A percentile compares a stretch with the other conserved stretches of the same genome.
phyloP scores from a whole-genome alignment of 2,797 vertebrate genomes.

The Bradypodion pumilum region DNA sequence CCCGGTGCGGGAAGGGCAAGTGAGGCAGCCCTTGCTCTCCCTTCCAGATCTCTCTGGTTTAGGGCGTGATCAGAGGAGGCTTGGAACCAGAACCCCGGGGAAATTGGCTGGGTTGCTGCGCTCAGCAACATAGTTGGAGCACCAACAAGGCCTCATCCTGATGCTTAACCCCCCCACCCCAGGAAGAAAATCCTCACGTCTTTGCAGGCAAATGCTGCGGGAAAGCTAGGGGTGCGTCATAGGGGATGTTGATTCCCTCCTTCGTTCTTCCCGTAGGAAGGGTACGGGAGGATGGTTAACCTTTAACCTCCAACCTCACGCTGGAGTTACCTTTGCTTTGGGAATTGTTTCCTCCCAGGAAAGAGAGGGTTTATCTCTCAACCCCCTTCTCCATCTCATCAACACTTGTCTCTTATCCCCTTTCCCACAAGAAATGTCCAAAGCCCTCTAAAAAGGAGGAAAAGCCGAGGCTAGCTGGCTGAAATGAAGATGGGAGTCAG shows the following conservation, averaged over 20 bases:
- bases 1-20: neutral
- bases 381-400: neutral
- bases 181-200: neutral
- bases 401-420: no score
- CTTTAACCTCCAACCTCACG: neutral
- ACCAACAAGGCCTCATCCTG: conserved; percentile 24
- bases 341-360: neutral
- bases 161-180: neutral
- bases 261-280: neutral
- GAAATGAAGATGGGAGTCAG: neutral
- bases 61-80: neutral
- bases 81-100: neutral
- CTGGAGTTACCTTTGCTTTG: neutral
- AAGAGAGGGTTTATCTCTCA: no score
- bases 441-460: neutral
- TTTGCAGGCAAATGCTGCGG: conserved; percentile 6
- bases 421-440: neutral
- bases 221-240: conserved; percentile 8
- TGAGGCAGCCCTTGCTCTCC: neutral
- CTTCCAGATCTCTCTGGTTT: no score
- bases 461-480: neutral
- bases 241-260: neutral
- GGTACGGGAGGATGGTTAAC: neutral
- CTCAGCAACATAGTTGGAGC: neutral
- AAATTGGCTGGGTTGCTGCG: no score